Conservation (phyloP, 2,888 invertebrate genomes). For the Amorpha juglandis region DNA sequence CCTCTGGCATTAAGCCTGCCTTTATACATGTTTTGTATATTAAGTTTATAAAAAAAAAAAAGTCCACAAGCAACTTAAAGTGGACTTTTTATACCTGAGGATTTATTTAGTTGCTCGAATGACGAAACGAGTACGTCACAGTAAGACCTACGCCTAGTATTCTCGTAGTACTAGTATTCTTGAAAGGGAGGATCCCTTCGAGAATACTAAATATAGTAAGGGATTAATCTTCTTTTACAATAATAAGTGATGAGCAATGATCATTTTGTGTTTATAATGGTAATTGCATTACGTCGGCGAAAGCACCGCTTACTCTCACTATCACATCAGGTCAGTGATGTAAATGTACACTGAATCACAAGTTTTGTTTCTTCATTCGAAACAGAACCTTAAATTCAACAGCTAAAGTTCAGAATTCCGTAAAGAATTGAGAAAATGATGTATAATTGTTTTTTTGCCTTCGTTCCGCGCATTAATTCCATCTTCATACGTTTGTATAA, state of each 20-base stretch:
- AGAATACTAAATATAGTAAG: background rate
- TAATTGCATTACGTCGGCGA: slow-evolving; percentile 19
- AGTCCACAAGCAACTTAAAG: too few relatives aligned
- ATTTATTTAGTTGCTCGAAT: too few relatives aligned
- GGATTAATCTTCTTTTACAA: background rate
- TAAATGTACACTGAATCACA: slow-evolving; percentile 1
- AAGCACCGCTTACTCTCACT: slow-evolving; percentile 17
- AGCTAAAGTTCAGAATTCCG: background rate
- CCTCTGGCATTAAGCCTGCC: too few relatives aligned
- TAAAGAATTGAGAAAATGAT: background rate
- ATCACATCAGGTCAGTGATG: slow-evolving; percentile 14
- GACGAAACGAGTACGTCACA: too few relatives aligned
- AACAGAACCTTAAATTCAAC: background rate
- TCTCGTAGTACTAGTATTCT: too few relatives aligned
- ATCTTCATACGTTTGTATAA: background rate
- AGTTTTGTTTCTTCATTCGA: background rate
- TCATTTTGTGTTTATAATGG: slow-evolving; percentile 10
- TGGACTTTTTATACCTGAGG: too few relatives aligned
- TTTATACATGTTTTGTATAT: too few relatives aligned
- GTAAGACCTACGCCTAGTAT: too few relatives aligned
- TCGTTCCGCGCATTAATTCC: slow-evolving; percentile 5
- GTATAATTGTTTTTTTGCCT: background rate
- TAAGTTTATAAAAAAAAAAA: too few relatives aligned
- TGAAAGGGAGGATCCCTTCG: background rate
- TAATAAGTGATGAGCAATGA: slow-evolving; percentile 12